Base-by-base conservation (phyloP, 37 sponge, comb jelly and placozoan genomes). In the Beroe ovata region DNA sequence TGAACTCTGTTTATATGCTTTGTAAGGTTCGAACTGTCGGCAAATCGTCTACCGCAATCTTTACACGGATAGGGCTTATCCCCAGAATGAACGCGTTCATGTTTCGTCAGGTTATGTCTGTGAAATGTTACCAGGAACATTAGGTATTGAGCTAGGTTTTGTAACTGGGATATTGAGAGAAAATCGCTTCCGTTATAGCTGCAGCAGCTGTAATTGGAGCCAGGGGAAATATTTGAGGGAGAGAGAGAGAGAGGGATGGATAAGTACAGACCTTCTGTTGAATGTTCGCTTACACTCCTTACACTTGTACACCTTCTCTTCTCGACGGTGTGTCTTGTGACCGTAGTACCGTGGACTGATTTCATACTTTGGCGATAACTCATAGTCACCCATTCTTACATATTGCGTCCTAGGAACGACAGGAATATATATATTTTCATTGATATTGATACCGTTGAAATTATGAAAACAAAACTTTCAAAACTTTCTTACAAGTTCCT, bases 291-390 rank as follows among this genome's bases (percentile, higher is more conserved):
- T 77, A 41, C 84, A 77, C 33, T 77, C 84, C 38, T 77, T 77
- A 25, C 84, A 77, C 28, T 77, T 77, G 84, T 42, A 77, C 0
- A 77, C 41, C 54, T 77, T 77, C 54, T 77, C 84, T 26, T 77
- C 84, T 25, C 84, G 41, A 3, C 33, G 26, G 41, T 35, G 26
- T 2, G 54, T 36, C 54, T 77, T 77, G 84, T 77, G 84, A 40
- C 84, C 84, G 84, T 77, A 77, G 38, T 77, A 77, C 38, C 84
- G 84, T 25, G 84, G 84, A 42, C 84, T 77, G 3, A 77, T 77
- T 29, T 77, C 84, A 77, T 77, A 77, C 54, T 77, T 77, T 14
- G 84, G 84, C 6, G 84, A 77, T 25, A 77, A 19, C 35, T 77
- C 84, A 77, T 77, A 77, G 54, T 77, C 84, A 0, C 54, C 54